phyloP scores from a whole-genome alignment of 2,113 vertebrate genomes.

The Taurulus bubalis region DNA sequence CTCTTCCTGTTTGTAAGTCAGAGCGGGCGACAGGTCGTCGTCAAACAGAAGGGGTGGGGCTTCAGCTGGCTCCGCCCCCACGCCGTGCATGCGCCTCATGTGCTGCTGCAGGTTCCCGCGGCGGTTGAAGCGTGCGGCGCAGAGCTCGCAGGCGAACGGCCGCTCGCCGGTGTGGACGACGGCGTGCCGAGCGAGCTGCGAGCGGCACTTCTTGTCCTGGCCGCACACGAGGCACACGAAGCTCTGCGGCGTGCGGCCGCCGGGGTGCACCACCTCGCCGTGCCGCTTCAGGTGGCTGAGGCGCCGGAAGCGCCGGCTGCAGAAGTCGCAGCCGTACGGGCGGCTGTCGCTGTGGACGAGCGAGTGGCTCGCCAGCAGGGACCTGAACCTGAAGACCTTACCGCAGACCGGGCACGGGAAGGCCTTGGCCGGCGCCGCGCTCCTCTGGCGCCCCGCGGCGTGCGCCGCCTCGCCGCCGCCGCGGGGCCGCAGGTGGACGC shows the following conservation, averaged over 20 bases:
- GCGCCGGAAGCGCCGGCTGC: constrained; percentile 70
- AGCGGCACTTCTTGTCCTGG: constrained; percentile 78
- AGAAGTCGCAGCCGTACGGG: constrained; percentile 68
- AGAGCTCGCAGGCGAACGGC: constrained; percentile 67
- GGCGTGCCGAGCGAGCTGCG: constrained; percentile 70
- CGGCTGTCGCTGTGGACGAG: constrained; percentile 66
- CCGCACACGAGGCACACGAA: constrained; percentile 73
- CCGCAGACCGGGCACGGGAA: constrained; percentile 65
- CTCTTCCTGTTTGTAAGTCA: constrained; percentile 65
- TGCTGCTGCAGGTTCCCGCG: constrained; percentile 75
- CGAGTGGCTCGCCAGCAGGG: constrained; percentile 63
- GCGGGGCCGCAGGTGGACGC: constrained; percentile 48
- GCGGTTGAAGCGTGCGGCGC: constrained; percentile 69
- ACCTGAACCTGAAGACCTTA: constrained; percentile 61
- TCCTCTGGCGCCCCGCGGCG: background rate
- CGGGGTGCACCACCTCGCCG: constrained; percentile 63
- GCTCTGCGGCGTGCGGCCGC: constrained; percentile 55
- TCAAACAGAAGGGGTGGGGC: constrained; percentile 59
- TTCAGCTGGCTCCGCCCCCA: background rate
- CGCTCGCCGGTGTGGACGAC: constrained; percentile 75
- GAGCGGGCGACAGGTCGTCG: background rate
- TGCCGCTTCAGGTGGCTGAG: constrained; percentile 74
- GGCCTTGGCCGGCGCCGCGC: rapidly evolving
- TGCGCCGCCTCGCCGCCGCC: background rate
- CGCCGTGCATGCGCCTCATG: constrained; percentile 65